These are phyloP conservation scores for Aphis gossypii DNA, from an alignment of 1,140 invertebrate genomes.

Conservation along the genomic window DNA sequence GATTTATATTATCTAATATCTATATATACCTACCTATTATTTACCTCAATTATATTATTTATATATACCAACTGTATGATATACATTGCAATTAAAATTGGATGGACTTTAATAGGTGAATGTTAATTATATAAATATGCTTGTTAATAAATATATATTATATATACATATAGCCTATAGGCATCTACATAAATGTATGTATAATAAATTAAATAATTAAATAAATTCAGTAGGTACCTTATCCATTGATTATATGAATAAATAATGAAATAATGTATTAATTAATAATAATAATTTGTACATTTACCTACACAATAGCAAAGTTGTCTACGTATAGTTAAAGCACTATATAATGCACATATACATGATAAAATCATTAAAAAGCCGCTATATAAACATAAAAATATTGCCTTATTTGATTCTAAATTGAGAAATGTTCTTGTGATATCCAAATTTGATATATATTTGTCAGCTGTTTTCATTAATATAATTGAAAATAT, in stretches of 20 bases:
- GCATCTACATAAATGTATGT: background rate
- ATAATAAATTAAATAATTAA: background rate
- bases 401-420: slow-evolving; percentile 32
- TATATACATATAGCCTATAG: too few species aligned
- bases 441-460: slow-evolving; percentile 43
- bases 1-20: too few species aligned
- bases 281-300: background rate
- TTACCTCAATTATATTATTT: too few species aligned
- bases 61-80: background rate
- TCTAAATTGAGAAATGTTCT: slow-evolving; percentile 54
- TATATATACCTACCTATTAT: too few species aligned
- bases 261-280: background rate
- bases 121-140: background rate
- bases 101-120: background rate
- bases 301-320: slow-evolving; percentile 34
- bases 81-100: background rate
- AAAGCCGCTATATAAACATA: slow-evolving; percentile 30
- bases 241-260: background rate
- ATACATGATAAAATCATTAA: slow-evolving; percentile 29
- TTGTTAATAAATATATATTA: too few species aligned
- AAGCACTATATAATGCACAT: slow-evolving; percentile 28
- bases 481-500: slow-evolving; percentile 43
- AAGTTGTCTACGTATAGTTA: slow-evolving; percentile 16
- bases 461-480: slow-evolving; percentile 33
- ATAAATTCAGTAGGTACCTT: background rate